These are phyloP conservation scores for Amaurobius ferox DNA, from an alignment of 2,888 invertebrate genomes.

Conservation along the genomic window DNA sequence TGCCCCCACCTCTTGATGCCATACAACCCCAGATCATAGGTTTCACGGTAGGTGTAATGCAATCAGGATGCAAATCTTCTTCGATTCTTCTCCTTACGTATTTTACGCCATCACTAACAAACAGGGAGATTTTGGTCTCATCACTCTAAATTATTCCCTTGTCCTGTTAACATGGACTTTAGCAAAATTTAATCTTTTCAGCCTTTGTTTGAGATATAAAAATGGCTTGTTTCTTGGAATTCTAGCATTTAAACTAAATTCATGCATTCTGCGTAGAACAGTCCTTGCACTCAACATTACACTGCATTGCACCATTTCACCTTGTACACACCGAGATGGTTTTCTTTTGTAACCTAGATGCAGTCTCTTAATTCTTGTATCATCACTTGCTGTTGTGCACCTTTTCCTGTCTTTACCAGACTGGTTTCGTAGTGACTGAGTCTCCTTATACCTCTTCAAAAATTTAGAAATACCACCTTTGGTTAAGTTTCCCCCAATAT, in stretches of 20 bases:
- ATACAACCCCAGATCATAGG: background rate
- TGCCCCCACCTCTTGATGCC: constrained; percentile 3
- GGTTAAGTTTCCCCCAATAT: background rate
- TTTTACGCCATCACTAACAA: too few relatives aligned
- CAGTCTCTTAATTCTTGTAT: constrained; percentile 9
- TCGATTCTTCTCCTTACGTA: constrained; percentile 13
- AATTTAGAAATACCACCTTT: background rate
- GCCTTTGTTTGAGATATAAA: constrained; percentile 12
- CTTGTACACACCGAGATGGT: constrained; percentile 7
- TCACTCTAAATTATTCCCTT: constrained; percentile 15
- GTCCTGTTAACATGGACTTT: constrained; percentile 21
- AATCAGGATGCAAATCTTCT: constrained; percentile 7
- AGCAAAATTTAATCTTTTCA: background rate
- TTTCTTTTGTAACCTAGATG: background rate
- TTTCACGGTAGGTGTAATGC: constrained; percentile 12
- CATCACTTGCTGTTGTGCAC: constrained; percentile 16
- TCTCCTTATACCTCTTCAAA: background rate
- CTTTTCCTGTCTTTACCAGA: constrained; percentile 10
- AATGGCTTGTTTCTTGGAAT: constrained; percentile 13
- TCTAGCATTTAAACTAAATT: constrained; percentile 12
- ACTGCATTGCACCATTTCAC: constrained; percentile 9
- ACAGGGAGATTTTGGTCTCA: constrained; percentile 20
- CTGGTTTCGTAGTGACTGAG: constrained; percentile 10
- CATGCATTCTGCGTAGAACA: constrained; percentile 14
- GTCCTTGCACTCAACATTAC: constrained; percentile 10